These are phyloP conservation scores for Enoplosus armatus DNA, from an alignment of 2,797 vertebrate genomes.

Conservation along the genomic window DNA sequence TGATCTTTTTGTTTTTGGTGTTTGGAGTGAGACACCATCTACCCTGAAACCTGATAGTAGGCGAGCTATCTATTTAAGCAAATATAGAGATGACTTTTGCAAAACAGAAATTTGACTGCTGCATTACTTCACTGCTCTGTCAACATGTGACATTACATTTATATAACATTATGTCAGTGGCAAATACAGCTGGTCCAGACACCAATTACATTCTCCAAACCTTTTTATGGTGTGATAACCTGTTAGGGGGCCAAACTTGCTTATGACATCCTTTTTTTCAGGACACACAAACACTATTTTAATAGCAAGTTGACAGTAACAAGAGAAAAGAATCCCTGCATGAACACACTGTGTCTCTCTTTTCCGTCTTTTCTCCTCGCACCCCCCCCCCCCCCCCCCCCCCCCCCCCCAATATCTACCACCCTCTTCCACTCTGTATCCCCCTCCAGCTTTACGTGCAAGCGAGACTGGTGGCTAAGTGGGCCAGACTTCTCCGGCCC, in stretches of 20 bases:
- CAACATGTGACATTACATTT: slow-evolving; percentile 1
- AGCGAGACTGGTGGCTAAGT: slow-evolving; percentile 89
- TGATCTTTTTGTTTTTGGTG: neutral
- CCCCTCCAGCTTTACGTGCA: slow-evolving; percentile 90
- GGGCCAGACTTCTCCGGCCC: slow-evolving; percentile 91
- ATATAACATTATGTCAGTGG: neutral
- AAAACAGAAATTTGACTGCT: slow-evolving; percentile 3
- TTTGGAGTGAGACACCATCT: neutral
- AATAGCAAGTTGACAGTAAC: slow-evolving; percentile 21
- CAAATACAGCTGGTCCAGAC: neutral
- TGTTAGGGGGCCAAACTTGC: slow-evolving; percentile 5
- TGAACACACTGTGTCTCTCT: neutral
- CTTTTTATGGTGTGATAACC: slow-evolving; percentile 20
- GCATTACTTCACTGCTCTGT: slow-evolving; percentile 13
- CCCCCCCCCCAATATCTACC: neutral
- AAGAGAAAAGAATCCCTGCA: slow-evolving; percentile 1
- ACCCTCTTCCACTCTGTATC: neutral
- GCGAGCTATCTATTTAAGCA: neutral
- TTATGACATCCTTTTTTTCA: slow-evolving; percentile 18
- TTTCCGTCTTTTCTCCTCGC: neutral
- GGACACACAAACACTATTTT: too few species aligned
- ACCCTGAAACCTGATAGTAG: neutral
- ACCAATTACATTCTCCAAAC: neutral
- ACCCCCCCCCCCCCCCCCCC: too few species aligned
- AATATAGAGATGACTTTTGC: slow-evolving; percentile 11